Evolutionary conservation across 1,140 invertebrate genomes (phyloP).

Genomic region (Solen grandis): DNA sequence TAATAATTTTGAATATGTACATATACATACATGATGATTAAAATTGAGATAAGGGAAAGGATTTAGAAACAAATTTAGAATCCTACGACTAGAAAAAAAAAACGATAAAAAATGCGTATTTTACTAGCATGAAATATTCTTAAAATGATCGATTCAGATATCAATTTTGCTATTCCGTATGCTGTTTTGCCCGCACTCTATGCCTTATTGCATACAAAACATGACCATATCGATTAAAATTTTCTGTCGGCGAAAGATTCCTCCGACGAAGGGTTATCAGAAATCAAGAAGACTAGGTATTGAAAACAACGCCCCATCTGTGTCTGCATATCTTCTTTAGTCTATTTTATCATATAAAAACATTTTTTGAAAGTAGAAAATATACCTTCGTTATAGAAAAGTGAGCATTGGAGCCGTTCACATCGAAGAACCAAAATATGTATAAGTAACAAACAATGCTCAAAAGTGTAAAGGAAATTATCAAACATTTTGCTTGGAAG

Average conservation of each 20-base stretch:
- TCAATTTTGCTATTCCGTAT: conserved; percentile 59
- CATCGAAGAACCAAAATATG: conserved; percentile 64
- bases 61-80: too few relatives aligned
- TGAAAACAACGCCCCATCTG: conserved; percentile 48
- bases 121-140: conserved; percentile 44
- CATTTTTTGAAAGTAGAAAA: too few relatives aligned
- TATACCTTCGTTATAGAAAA: conserved; percentile 24
- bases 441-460: conserved; percentile 64
- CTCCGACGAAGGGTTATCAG: conserved; percentile 16
- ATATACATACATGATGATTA: too few relatives aligned
- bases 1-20: too few relatives aligned
- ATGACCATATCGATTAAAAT: conserved; percentile 12
- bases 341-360: too few relatives aligned
- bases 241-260: conserved; percentile 17
- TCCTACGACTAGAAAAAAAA: too few relatives aligned
- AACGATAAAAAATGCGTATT: too few relatives aligned
- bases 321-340: too few relatives aligned
- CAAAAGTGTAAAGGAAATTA: conserved; percentile 58
- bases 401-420: conserved; percentile 7
- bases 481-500: conserved; percentile 65
- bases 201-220: conserved; percentile 50
- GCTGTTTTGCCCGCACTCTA: conserved; percentile 46
- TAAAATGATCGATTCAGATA: conserved; percentile 49
- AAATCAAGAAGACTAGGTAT: conserved; percentile 26
- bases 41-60: too few relatives aligned